A percentile compares a stretch with the other conserved stretches of the same genome.
phyloP scores from a whole-genome alignment of 2,113 vertebrate genomes.

The Diadophis punctatus region DNA sequence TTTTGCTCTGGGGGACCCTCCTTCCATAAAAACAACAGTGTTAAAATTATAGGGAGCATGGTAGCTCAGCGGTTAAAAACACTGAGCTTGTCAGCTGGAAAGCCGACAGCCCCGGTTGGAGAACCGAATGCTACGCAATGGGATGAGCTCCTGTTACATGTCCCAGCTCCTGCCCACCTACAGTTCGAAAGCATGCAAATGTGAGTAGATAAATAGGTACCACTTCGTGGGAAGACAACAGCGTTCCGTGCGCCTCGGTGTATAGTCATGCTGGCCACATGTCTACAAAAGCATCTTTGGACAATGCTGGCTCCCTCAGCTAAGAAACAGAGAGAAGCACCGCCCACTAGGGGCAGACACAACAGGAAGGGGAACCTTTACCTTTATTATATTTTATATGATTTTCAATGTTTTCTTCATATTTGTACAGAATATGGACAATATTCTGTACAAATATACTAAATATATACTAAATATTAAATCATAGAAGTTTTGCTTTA shows the following conservation, averaged over 20 bases:
- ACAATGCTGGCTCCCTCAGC: neutral
- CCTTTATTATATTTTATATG: neutral
- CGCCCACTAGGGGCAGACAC: neutral
- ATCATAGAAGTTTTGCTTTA: neutral
- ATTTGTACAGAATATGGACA: neutral
- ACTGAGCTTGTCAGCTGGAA: neutral
- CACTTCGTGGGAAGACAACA: neutral
- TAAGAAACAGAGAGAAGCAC: neutral
- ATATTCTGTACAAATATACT: too few species aligned
- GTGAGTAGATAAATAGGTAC: neutral
- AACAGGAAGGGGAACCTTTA: neutral
- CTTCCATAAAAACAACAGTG: neutral
- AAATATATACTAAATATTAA: neutral
- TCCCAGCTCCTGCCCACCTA: neutral
- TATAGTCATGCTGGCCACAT: neutral
- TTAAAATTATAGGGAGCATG: neutral
- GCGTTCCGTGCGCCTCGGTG: rapidly evolving
- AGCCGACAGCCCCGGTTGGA: neutral
- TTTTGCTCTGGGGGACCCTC: neutral
- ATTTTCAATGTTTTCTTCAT: neutral
- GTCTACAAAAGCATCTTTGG: neutral
- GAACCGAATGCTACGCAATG: neutral
- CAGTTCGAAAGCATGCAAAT: neutral
- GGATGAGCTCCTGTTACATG: neutral
- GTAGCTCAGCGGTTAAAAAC: neutral